Base-by-base conservation (phyloP, 2,888 invertebrate species). In the Ferrisia virgata region DNA sequence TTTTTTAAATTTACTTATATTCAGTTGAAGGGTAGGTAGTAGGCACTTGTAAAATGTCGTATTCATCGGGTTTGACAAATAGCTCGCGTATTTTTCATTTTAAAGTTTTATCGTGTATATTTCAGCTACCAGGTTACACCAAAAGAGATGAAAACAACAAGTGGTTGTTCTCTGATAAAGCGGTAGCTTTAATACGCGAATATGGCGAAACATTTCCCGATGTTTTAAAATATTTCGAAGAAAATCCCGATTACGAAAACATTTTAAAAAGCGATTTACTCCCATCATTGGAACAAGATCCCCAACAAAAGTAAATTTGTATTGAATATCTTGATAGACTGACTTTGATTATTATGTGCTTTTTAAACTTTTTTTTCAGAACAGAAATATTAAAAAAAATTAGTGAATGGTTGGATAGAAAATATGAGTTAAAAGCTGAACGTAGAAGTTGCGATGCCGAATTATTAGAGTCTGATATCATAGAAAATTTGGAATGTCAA, bases 81-180 rank as follows among this genome's bases (percentile, higher is more conserved):
- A n/a, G n/a, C n/a, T n/a, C n/a, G n/a, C n/a, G n/a, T n/a, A n/a
- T n/a, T n/a, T n/a, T n/a, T n/a, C n/a, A n/a, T n/a, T n/a, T n/a
- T n/a, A n/a, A n/a, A n/a, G n/a, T n/a, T n/a, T n/a, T n/a, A n/a
- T n/a, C n/a, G n/a, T n/a, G n/a, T 84, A 82, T 84, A n/a, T 85
- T 85, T 87, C 87, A 92, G 92, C 91, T 94, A 1, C 92, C 94
- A 0, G 97, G 97, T 40, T 98, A 93, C 88, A 95, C 96, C 0
- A 93, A 92, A 82, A 94, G 93, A 86, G 79, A 84, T 69, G 90
- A 91, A 0, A 90, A 90, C n/a, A 91, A 90, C 87, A 87, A 90
- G 64, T 98, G 98, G 98, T 89, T 91, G 28, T 98, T 97, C 89
- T 95, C 97, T 0, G 89, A 90, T 22, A 93, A 94, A 86, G 92